These are phyloP conservation scores for Halisarca cf. caerulea DNA, from an alignment of 37 sponge, comb jelly and placozoan genomes.

Conservation along the genomic window DNA sequence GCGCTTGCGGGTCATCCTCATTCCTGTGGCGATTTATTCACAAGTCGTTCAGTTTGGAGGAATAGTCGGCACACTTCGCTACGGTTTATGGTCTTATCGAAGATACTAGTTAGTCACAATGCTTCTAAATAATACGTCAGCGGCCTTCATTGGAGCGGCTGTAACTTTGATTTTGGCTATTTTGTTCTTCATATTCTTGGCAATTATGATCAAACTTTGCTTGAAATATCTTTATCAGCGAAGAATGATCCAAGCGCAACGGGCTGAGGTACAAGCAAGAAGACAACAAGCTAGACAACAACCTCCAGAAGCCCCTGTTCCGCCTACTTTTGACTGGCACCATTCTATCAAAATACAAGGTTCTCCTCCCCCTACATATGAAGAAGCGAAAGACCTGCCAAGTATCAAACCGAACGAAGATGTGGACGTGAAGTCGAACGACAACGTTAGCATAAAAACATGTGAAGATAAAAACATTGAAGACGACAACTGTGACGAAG, in stretches of 20 bases:
- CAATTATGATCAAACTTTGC: slow-evolving; percentile 73
- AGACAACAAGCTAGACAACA: slow-evolving; percentile 11
- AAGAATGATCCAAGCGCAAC: slow-evolving; percentile 12
- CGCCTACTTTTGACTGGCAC: slow-evolving; percentile 83
- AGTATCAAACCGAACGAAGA: background rate
- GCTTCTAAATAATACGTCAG: slow-evolving; percentile 21
- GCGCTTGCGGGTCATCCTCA: too few species aligned
- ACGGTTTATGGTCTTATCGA: too few species aligned
- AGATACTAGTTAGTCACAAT: too few species aligned
- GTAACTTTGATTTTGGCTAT: slow-evolving; percentile 78
- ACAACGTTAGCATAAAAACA: background rate
- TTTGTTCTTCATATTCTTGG: slow-evolving; percentile 74
- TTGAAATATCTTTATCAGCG: slow-evolving; percentile 48
- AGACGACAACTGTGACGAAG: background rate
- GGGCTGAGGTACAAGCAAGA: slow-evolving; percentile 18
- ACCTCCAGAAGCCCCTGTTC: slow-evolving; percentile 39
- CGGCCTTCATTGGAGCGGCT: slow-evolving; percentile 79
- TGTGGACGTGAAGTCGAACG: background rate
- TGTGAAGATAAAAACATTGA: background rate
- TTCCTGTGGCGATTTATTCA: too few species aligned
- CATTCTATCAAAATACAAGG: slow-evolving; percentile 76
- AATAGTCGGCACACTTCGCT: too few species aligned
- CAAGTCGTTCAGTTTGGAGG: too few species aligned
- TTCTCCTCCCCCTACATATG: slow-evolving; percentile 69
- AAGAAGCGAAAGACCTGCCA: slow-evolving; percentile 66